Conservation (phyloP, 2,797 vertebrate genomes). For the Argya squamiceps region DNA sequence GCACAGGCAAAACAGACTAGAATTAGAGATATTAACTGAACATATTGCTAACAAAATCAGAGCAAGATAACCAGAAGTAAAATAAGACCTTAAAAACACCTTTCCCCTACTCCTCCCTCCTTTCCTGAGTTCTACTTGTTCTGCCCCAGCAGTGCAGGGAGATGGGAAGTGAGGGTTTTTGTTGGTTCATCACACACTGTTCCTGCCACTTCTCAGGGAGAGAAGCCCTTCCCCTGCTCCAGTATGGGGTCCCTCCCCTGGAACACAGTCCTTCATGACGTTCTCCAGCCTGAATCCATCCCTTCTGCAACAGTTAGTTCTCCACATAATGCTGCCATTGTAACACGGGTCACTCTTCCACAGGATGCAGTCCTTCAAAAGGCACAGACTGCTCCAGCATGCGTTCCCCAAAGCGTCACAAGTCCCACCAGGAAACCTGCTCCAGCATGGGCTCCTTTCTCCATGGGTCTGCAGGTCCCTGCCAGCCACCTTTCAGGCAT, state of each 20-base stretch:
- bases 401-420: fast-evolving
- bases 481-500: not conserved
- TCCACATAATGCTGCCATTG: not conserved
- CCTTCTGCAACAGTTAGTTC: not conserved
- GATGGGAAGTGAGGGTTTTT: not conserved
- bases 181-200: not conserved
- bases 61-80: not conserved
- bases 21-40: not conserved
- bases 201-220: not conserved
- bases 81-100: not conserved
- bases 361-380: not conserved
- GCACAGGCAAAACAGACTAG: not conserved
- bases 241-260: not conserved
- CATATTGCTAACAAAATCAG: not conserved
- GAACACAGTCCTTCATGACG: not conserved
- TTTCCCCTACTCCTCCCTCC: not conserved
- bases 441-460: not conserved
- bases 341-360: not conserved
- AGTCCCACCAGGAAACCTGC: not conserved
- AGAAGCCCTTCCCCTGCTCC: not conserved
- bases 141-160: not conserved
- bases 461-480: not conserved
- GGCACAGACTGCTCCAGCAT: fast-evolving
- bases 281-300: not conserved
- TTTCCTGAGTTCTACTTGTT: not conserved